Evolutionary conservation across 2,113 vertebrate species (phyloP).

Genomic region (Pachypanchax playfairii): DNA sequence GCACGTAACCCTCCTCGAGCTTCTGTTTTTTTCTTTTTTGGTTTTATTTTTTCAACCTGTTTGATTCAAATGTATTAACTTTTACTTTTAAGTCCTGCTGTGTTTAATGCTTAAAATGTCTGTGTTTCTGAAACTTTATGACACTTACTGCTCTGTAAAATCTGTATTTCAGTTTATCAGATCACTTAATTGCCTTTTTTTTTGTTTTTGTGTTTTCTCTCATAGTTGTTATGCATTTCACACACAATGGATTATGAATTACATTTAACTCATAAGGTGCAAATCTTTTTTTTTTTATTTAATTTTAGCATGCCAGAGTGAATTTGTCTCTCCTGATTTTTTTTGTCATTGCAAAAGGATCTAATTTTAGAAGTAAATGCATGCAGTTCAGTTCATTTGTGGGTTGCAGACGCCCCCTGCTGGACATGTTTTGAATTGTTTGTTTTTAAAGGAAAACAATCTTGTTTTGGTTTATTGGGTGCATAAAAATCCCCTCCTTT

Average conservation of each 20-base stretch:
- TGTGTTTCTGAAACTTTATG: conserved; percentile 40
- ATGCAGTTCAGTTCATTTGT: conserved; percentile 59
- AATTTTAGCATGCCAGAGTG: conserved; percentile 33
- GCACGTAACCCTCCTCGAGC: conserved; percentile 10
- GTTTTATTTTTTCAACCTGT: conserved; percentile 18
- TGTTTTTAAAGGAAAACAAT: conserved; percentile 27
- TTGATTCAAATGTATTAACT: conserved; percentile 51
- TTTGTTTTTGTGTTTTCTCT: conserved; percentile 22
- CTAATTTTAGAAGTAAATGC: conserved; percentile 34
- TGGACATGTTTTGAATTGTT: conserved; percentile 48
- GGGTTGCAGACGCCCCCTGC: conserved; percentile 73
- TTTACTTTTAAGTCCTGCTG: conserved; percentile 45
- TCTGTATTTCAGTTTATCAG: conserved; percentile 31
- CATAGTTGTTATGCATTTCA: conserved; percentile 33
- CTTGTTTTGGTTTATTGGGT: conserved; percentile 38
- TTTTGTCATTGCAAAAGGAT: conserved; percentile 21
- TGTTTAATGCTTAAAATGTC: conserved; percentile 58
- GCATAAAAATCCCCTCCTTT: conserved; percentile 35
- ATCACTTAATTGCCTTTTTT: conserved; percentile 33
- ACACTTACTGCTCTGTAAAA: conserved; percentile 11
- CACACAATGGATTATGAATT: conserved; percentile 37
- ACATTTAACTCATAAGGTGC: conserved; percentile 40
- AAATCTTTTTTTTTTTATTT: conserved; percentile 12
- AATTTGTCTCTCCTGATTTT: conserved; percentile 40
- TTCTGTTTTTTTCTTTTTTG: no score